Conservation (phyloP, 1,140 invertebrate species). For the Pseudomyrmex dendroicus region DNA sequence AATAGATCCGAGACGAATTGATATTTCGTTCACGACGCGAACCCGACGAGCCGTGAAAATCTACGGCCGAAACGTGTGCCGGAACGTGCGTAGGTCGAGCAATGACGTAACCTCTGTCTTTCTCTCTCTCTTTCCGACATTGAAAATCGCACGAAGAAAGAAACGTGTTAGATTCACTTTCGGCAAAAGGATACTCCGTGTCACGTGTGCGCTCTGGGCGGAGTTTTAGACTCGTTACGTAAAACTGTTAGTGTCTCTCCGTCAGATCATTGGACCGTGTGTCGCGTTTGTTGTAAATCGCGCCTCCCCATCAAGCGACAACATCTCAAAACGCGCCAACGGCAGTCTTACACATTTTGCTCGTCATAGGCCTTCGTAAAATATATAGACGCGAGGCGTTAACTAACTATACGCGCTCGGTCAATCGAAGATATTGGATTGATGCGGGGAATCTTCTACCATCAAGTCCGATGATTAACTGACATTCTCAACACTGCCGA, state of each 20-base stretch:
- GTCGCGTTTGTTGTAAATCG: conserved; percentile 22
- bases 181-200: not conserved
- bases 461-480: conserved; percentile 25
- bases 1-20: conserved; percentile 57
- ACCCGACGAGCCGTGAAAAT: conserved; percentile 19
- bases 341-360: not conserved
- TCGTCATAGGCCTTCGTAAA: conserved; percentile 24
- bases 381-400: conserved; percentile 2
- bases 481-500: conserved; percentile 17
- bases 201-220: conserved; percentile 35
- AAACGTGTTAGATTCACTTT: conserved; percentile 9
- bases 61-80: not conserved
- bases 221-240: conserved; percentile 32
- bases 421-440: not conserved
- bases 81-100: conserved; percentile 9
- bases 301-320: conserved; percentile 16
- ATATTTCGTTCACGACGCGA: conserved; percentile 37
- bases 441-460: not conserved
- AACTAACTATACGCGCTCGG: not conserved
- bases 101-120: conserved; percentile 1
- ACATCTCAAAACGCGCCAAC: not conserved
- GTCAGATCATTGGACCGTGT: not conserved
- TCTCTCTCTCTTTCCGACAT: not conserved
- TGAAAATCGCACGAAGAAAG: conserved; percentile 9
- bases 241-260: conserved; percentile 9